Percentiles rank a stretch among this genome's conserved stretches.
Evolutionary conservation across 2,113 vertebrate genomes (phyloP).

Genomic region (Carassius carassius): DNA sequence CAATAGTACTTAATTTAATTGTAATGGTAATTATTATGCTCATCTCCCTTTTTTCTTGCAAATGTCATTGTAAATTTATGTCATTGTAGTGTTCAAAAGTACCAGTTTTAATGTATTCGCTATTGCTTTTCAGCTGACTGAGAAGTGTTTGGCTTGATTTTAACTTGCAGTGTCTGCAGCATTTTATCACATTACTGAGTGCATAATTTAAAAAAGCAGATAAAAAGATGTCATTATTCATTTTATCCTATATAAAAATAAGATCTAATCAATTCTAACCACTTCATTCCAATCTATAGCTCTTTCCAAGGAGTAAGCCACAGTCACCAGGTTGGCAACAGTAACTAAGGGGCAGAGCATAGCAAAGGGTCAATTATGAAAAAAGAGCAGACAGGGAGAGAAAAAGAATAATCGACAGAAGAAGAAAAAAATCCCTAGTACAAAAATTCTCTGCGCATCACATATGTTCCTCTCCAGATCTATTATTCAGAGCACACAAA

Average conservation of each 20-base stretch:
- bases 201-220: background rate
- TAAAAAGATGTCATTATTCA: background rate
- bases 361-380: background rate
- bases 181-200: background rate
- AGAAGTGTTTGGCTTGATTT: background rate
- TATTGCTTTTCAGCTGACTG: background rate
- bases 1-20: no score
- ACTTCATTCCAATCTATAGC: background rate
- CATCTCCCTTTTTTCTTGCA: no score
- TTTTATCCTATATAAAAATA: background rate
- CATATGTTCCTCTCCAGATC: background rate
- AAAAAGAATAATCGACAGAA: background rate
- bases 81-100: no score
- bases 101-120: background rate
- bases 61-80: no score
- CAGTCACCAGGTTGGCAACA: background rate
- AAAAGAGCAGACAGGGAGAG: no score
- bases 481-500: background rate
- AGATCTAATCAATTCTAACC: background rate
- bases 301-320: background rate
- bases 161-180: background rate
- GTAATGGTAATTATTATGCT: no score
- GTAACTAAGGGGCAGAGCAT: background rate
- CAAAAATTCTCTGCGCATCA: background rate
- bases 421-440: background rate